These are phyloP conservation scores for Rhinichthys klamathensis DNA, from an alignment of 2,113 vertebrate species.

Conservation along the genomic window DNA sequence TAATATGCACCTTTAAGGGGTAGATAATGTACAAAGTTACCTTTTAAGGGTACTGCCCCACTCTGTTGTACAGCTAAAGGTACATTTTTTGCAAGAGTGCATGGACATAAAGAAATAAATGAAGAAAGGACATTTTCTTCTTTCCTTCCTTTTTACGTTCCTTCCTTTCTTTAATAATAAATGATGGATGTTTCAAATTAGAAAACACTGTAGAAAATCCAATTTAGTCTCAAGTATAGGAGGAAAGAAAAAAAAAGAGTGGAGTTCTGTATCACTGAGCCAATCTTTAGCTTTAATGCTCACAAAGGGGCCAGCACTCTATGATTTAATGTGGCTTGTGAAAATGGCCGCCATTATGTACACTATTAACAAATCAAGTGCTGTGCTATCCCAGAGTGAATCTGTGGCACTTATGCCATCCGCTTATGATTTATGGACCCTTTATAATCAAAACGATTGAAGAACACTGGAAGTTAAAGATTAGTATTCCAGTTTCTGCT, in stretches of 20 bases:
- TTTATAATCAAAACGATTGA: conserved; percentile 88
- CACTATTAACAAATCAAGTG: conserved; percentile 87
- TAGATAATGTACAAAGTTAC: neutral
- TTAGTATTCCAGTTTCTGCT: conserved; percentile 18
- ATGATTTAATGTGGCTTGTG: conserved; percentile 89
- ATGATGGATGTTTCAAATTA: conserved; percentile 98
- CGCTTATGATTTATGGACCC: conserved; percentile 84
- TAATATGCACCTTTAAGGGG: neutral
- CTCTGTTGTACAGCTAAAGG: neutral
- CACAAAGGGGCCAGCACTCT: conserved; percentile 78
- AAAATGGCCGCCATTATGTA: conserved; percentile 88
- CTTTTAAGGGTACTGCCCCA: neutral
- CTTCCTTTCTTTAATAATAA: conserved; percentile 82
- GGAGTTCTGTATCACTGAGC: conserved; percentile 68
- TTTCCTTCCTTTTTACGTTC: neutral
- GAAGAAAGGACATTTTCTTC: neutral
- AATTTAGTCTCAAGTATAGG: conserved; percentile 89
- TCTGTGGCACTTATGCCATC: conserved; percentile 76
- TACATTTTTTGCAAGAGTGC: neutral
- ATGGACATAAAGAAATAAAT: neutral
- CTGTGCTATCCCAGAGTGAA: conserved; percentile 75
- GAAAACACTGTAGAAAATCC: conserved; percentile 89
- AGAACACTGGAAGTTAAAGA: conserved; percentile 79
- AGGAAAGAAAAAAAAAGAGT: conserved; percentile 59
- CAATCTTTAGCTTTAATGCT: conserved; percentile 81